These are phyloP conservation scores for Elegia similella DNA, from an alignment of 2,888 invertebrate genomes.

Conservation along the genomic window DNA sequence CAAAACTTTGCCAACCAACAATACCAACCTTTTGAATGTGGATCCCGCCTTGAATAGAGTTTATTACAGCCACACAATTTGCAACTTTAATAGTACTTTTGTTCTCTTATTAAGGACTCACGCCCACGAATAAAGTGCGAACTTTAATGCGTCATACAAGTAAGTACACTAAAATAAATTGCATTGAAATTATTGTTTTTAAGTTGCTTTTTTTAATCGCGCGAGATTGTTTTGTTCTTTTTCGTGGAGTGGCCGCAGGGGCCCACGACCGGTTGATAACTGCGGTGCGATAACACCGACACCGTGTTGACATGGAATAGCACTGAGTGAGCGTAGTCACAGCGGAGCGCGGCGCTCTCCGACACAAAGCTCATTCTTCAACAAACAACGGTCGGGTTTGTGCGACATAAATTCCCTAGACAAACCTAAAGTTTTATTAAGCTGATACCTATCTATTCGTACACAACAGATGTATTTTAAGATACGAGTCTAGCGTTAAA, in stretches of 20 bases:
- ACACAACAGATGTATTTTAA: too few relatives aligned
- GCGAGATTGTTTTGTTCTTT: not conserved
- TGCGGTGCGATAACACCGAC: not conserved
- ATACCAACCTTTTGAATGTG: slow-evolving; percentile 4
- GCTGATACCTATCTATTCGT: too few relatives aligned
- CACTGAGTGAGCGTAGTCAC: not conserved
- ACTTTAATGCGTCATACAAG: not conserved
- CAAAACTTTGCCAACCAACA: too few relatives aligned
- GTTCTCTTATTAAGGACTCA: slow-evolving; percentile 23
- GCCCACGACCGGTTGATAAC: not conserved
- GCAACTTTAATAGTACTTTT: slow-evolving; percentile 23
- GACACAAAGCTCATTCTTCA: not conserved
- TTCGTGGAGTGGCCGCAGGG: not conserved
- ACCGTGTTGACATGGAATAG: not conserved
- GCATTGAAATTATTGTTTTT: not conserved
- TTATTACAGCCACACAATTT: slow-evolving; percentile 17
- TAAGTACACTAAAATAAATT: not conserved
- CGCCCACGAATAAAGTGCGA: slow-evolving; percentile 9
- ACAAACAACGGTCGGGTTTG: not conserved
- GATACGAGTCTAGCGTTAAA: too few relatives aligned
- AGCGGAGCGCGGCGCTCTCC: not conserved
- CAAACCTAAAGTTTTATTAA: too few relatives aligned
- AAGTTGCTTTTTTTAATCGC: not conserved
- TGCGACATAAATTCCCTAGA: too few relatives aligned
- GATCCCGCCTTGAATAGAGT: not conserved